These are phyloP conservation scores for Trichonephila clavata DNA, from an alignment of 1,140 invertebrate species.

Conservation along the genomic window DNA sequence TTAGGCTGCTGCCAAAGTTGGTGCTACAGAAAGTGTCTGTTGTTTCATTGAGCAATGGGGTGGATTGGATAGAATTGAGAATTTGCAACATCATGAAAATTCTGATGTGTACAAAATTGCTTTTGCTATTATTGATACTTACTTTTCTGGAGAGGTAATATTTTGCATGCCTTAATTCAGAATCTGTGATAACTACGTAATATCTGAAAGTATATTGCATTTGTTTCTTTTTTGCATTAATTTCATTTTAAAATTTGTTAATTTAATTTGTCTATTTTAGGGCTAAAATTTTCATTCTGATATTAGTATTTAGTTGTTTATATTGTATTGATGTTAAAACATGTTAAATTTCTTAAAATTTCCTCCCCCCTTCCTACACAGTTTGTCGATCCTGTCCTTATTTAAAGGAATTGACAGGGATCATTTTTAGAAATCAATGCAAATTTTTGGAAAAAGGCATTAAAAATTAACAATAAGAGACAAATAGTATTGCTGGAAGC, in stretches of 20 bases:
- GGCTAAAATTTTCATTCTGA: too few relatives aligned
- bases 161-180: not conserved
- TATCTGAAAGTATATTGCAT: too few relatives aligned
- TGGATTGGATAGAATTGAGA: conserved; percentile 89
- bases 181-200: not conserved
- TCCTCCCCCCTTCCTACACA: too few relatives aligned
- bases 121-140: conserved; percentile 90
- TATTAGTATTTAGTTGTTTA: too few relatives aligned
- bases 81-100: conserved; percentile 88
- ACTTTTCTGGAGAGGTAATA: conserved; percentile 85
- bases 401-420: too few relatives aligned
- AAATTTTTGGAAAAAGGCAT: too few relatives aligned
- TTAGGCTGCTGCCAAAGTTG: conserved; percentile 83
- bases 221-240: too few relatives aligned
- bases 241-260: not conserved
- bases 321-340: too few relatives aligned
- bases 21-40: conserved; percentile 82
- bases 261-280: not conserved
- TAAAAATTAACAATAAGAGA: too few relatives aligned
- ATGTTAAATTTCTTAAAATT: too few relatives aligned
- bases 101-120: conserved; percentile 92
- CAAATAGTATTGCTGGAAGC: not conserved
- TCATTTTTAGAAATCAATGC: too few relatives aligned
- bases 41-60: conserved; percentile 85
- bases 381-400: too few relatives aligned